Base-by-base conservation (phyloP, 2,888 invertebrate species). In the Capitulum mitella region DNA sequence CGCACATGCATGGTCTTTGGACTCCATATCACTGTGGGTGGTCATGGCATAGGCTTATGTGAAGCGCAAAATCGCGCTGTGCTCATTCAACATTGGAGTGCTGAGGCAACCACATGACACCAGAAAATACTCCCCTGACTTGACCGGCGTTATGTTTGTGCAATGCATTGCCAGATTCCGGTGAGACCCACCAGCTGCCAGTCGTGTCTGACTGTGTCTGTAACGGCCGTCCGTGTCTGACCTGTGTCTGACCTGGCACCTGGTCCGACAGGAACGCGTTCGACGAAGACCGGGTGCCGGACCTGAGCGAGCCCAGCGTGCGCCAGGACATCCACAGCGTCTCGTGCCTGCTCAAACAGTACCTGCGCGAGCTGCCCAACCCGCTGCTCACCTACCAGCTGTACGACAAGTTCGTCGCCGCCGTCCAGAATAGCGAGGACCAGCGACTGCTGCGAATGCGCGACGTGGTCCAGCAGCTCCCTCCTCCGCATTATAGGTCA, bases 341-440 rank as follows among this genome's bases (percentile, higher is more conserved):
- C 78, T 96, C 97, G 54, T 97, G 97, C 5, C 87, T 98, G 79
- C 89, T 99, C 79, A 98, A 99, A 88, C 97, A 97, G 94, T 99
- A 98, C 87, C 96, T 96, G 85, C 92, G 98, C 54, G 98, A 99
- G 87, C 89, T 99, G 75, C 98, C 98, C 3, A 98, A 98, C 88
- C 98, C 98, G 0, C 88, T 99, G 43, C 95, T 98, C 87, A 98
- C 98, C 64, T 98, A 97, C 87, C 97, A 98, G 85, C 89, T 98
- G 81, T 98, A 98, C 87, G 94, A 95, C 84, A 92, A 93, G 84
- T 98, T 97, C 87, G 96, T 97, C 80, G 89, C 89, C 83, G 95
- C 96, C 3, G 96, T 97, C 10, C 94, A 95, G 84, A 89, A 89
- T 64, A 88, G 88, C 80, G 89, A 88, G 81, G 86, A 87, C 80